These are phyloP conservation scores for Ellobium chinense DNA, from an alignment of 2,888 invertebrate species.

Conservation along the genomic window DNA sequence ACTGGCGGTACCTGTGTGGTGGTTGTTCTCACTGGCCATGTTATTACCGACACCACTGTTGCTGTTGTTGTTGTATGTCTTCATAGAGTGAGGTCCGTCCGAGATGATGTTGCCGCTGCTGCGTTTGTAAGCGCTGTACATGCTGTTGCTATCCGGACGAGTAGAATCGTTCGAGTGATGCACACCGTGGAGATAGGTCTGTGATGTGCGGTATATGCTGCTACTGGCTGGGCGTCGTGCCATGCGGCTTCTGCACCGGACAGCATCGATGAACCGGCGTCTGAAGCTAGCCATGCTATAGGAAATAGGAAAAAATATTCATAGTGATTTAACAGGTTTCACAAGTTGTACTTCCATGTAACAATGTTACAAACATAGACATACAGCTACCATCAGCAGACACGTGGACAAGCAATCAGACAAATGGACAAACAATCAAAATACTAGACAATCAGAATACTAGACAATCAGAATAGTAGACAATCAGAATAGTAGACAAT, in stretches of 20 bases:
- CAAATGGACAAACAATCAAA: no score
- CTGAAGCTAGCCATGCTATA: conserved; percentile 43
- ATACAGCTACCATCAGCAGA: no score
- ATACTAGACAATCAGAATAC: no score
- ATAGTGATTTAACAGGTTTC: no score
- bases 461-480: no score
- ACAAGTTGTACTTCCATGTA: no score
- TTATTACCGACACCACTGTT: conserved; percentile 12
- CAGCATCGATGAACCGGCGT: conserved; percentile 34
- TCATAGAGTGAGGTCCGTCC: conserved; percentile 12
- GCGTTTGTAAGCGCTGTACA: conserved; percentile 9
- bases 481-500: no score
- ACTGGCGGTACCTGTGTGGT: conserved; percentile 3
- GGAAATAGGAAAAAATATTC: not conserved
- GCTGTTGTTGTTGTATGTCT: conserved; percentile 18
- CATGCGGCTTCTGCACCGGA: conserved; percentile 17
- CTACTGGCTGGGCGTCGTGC: not conserved
- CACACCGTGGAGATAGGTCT: conserved; percentile 36
- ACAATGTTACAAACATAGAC: no score
- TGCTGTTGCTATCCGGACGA: not conserved
- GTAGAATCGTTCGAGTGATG: not conserved
- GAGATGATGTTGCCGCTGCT: not conserved
- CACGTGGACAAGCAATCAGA: no score
- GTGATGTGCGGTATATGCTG: conserved; percentile 38
- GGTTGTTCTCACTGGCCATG: not conserved